Evolutionary conservation across 30 jellyfish, hydroid and myxozoan species (phyloP), one percentile per base, ranked within the genome.

Genomic region (Pelagia noctiluca): DNA sequence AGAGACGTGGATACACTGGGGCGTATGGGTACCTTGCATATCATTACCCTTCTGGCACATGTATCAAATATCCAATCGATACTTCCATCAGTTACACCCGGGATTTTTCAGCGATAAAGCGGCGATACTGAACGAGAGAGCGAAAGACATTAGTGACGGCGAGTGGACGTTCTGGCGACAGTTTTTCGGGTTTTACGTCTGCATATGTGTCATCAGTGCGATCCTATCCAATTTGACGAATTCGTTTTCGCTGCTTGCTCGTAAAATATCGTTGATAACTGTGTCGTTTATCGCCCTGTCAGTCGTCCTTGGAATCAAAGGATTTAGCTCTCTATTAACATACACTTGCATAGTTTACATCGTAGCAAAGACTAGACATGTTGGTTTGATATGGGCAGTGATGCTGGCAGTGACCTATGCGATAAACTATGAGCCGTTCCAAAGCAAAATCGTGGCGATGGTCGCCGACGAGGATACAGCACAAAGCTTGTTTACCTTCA

Each of bases 131-230:
- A 54, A 57, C 47, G 95, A 88, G 52, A 48, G 95, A 18, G 12
- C 64, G 18, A 86, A 86, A 50, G 96, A 86, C 35, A 52, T 86
- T 2, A 48, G 83, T 19, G 89, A 86, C 36, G 86, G 86, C 29
- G 96, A 86, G 67, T 86, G 96, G 96, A 76, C 96, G 22, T 84
- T 84, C 31, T 84, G 94, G 94, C 50, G 94, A 33, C 88, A 73
- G 71, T 82, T 82, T 62, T 82, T 82, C 86, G 1, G 35, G 22
- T 69, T 70, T 30, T 82, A 82, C 30, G 54, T 80, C 1, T 16
- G 63, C 1, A 75, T 75, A n/a, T 68, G 92, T 46, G 62, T 70
- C 3, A 33, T 82, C 11, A 82, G 86, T 57, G 69, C 92, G 34
- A 8, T 71, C 4, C 80, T 82, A 25, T 48, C 63, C 25, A 71